phyloP scores from a whole-genome alignment of 2,113 vertebrate species.

The Ginglymostoma cirratum region DNA sequence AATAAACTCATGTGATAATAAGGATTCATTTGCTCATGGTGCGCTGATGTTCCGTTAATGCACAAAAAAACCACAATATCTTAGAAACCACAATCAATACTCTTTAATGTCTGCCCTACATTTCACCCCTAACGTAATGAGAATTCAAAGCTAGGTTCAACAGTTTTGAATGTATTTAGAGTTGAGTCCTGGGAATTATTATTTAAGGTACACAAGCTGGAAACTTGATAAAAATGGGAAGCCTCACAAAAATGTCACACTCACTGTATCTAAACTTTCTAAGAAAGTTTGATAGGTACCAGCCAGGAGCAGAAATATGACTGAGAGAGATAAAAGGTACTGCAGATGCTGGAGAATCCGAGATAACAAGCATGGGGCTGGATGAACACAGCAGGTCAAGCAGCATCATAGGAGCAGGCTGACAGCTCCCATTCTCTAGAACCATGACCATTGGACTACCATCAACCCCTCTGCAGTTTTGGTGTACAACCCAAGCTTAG shows the following conservation, averaged over 20 bases:
- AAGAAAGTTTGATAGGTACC: not conserved
- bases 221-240: not conserved
- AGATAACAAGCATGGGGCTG: too few relatives aligned
- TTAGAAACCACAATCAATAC: not conserved
- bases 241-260: not conserved
- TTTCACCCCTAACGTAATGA: not conserved
- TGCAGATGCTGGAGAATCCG: too few relatives aligned
- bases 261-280: not conserved
- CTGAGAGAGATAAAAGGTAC: too few relatives aligned
- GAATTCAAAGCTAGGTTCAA: not conserved
- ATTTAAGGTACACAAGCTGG: not conserved
- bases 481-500: not conserved
- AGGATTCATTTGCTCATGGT: not conserved
- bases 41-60: not conserved
- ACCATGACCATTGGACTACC: not conserved
- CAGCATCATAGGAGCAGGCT: too few relatives aligned
- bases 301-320: not conserved
- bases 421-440: not conserved
- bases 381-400: too few relatives aligned
- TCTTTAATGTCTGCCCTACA: not conserved
- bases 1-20: not conserved
- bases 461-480: not conserved
- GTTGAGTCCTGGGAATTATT: not conserved
- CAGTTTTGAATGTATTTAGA: not conserved
- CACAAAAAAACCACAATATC: not conserved